These are phyloP conservation scores for Taxidea taxus DNA, from an alignment of 2,113 vertebrate species.

Conservation along the genomic window DNA sequence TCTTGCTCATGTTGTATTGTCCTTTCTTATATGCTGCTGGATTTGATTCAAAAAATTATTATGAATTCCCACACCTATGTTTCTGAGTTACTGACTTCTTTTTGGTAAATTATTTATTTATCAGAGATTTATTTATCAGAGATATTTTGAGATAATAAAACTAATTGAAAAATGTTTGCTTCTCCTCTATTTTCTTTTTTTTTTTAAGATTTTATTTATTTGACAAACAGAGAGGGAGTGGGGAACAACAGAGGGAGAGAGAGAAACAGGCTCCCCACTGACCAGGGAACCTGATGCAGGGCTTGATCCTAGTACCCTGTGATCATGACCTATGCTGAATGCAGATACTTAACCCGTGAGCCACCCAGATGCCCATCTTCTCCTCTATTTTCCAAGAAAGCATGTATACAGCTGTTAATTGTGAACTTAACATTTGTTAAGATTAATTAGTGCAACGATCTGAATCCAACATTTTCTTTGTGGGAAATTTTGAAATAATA, in stretches of 20 bases:
- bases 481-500: not conserved
- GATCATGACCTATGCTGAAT: not conserved
- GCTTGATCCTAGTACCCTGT: not conserved
- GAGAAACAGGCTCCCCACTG: not conserved
- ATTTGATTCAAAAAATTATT: not conserved
- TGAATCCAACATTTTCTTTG: not conserved
- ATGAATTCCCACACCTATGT: not conserved
- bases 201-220: not conserved
- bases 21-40: not conserved
- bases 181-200: not conserved
- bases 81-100: not conserved
- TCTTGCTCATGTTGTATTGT: not conserved
- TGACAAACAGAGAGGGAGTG: not conserved
- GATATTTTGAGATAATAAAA: not conserved
- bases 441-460: not conserved
- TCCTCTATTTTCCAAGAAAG: not conserved
- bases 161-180: not conserved
- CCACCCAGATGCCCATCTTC: not conserved
- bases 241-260: not conserved
- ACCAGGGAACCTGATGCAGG: not conserved
- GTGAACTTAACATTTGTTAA: not conserved
- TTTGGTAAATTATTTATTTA: not conserved
- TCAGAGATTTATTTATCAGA: not conserved
- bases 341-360: not conserved
- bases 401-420: not conserved